Evolutionary conservation across 2,888 invertebrate genomes (phyloP).

Genomic region (Drosophila antonietae): DNA sequence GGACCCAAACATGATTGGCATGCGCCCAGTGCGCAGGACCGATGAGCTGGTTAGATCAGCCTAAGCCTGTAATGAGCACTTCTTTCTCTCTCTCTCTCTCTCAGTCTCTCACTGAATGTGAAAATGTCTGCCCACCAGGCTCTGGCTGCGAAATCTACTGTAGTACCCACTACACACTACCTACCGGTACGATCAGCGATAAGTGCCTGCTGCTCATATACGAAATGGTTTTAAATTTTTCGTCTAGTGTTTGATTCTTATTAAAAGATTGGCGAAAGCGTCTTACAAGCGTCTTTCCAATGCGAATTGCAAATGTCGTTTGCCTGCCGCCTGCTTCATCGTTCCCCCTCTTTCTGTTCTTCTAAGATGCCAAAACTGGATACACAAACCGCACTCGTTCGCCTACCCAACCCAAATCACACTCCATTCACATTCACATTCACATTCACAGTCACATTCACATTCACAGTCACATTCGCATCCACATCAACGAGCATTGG

Average conservation of each 20-base stretch:
- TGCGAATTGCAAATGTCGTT: slow-evolving; percentile 72
- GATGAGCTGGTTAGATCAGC: slow-evolving; percentile 47
- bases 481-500: slow-evolving; percentile 12
- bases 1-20: slow-evolving; percentile 65
- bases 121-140: slow-evolving; percentile 31
- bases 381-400: slow-evolving; percentile 29
- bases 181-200: slow-evolving; percentile 79
- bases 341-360: background rate
- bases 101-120: background rate
- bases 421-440: slow-evolving; percentile 57
- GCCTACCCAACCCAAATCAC: slow-evolving; percentile 55
- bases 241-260: slow-evolving; percentile 81
- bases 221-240: slow-evolving; percentile 80
- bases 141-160: slow-evolving; percentile 20
- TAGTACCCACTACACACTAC: slow-evolving; percentile 48
- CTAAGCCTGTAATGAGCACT: slow-evolving; percentile 58
- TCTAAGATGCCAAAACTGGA: slow-evolving; percentile 30
- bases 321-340: slow-evolving; percentile 34
- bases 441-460: slow-evolving; percentile 29
- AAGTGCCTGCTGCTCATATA: slow-evolving; percentile 74
- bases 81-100: slow-evolving; percentile 16
- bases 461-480: slow-evolving; percentile 32
- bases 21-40: slow-evolving; percentile 33
- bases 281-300: slow-evolving; percentile 67
- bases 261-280: slow-evolving; percentile 79